Percentiles rank a stretch among this genome's conserved stretches.
phyloP scores from a whole-genome alignment of 2,888 invertebrate genomes.

The Acleris sparsana region DNA sequence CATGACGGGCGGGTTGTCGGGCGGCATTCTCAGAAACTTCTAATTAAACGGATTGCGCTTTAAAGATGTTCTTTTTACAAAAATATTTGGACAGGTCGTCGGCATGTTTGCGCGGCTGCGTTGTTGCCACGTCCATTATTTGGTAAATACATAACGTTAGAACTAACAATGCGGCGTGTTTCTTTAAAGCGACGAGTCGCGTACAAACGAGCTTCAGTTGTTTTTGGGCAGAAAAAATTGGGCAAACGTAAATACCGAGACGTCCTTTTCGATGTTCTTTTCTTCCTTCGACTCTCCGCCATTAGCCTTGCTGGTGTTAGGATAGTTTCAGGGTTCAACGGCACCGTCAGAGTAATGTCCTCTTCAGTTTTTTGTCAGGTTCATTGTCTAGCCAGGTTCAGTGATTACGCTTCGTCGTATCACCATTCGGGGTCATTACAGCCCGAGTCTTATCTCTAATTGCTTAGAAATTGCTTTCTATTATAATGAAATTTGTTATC shows the following conservation, averaged over 20 bases:
- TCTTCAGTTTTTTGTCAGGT: slow-evolving; percentile 31
- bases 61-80: slow-evolving; percentile 38
- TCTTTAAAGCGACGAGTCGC: slow-evolving; percentile 46
- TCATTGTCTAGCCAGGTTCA: slow-evolving; percentile 25
- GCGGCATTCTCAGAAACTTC: slow-evolving; percentile 56
- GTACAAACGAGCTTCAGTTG: slow-evolving; percentile 26
- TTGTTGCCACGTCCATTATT: slow-evolving; percentile 45
- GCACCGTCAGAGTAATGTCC: slow-evolving; percentile 26
- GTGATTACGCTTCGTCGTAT: slow-evolving; percentile 27
- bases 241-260: slow-evolving; percentile 28
- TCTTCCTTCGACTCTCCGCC: slow-evolving; percentile 3
- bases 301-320: background rate
- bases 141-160: slow-evolving; percentile 45
- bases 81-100: slow-evolving; percentile 39
- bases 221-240: slow-evolving; percentile 28
- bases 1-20: slow-evolving; percentile 49
- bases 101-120: slow-evolving; percentile 38
- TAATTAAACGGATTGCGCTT: slow-evolving; percentile 43
- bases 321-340: slow-evolving; percentile 18
- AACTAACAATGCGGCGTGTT: slow-evolving; percentile 45
- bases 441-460: slow-evolving; percentile 32
- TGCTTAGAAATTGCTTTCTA: slow-evolving; percentile 33
- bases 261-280: slow-evolving; percentile 23
- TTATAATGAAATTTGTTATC: slow-evolving; percentile 25
- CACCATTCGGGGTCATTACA: slow-evolving; percentile 27